These are phyloP conservation scores for Avahi laniger DNA, from an alignment of 2,797 vertebrate genomes.

Conservation along the genomic window DNA sequence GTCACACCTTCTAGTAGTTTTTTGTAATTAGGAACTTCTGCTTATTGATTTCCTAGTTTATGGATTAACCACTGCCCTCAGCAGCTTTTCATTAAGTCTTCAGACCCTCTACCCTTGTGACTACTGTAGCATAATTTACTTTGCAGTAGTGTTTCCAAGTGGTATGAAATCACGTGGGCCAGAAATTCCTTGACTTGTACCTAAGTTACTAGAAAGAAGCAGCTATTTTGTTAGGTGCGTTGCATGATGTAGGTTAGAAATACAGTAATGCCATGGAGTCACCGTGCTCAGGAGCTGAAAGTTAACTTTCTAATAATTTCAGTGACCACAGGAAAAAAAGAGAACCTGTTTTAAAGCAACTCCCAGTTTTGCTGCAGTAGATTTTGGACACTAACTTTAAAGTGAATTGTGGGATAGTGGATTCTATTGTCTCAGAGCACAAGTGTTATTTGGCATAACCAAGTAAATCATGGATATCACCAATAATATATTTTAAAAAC, in stretches of 20 bases:
- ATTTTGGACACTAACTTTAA: neutral
- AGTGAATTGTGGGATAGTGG: neutral
- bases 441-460: neutral
- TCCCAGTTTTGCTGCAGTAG: neutral
- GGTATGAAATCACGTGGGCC: neutral
- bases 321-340: neutral
- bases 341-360: neutral
- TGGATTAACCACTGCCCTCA: neutral
- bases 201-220: neutral
- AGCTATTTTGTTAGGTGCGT: neutral
- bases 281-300: neutral
- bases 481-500: neutral
- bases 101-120: neutral
- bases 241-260: neutral
- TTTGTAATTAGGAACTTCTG: neutral
- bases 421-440: neutral
- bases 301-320: neutral
- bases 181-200: neutral
- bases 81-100: neutral
- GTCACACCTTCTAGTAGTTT: neutral
- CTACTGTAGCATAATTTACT: neutral
- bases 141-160: neutral
- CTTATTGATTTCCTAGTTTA: neutral
- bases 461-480: neutral
- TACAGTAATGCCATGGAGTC: accelerated